A percentile compares a stretch with the other conserved stretches of the same genome.
Evolutionary conservation across 2,797 vertebrate species (phyloP).

Genomic region (Zenarchopterus dispar): DNA sequence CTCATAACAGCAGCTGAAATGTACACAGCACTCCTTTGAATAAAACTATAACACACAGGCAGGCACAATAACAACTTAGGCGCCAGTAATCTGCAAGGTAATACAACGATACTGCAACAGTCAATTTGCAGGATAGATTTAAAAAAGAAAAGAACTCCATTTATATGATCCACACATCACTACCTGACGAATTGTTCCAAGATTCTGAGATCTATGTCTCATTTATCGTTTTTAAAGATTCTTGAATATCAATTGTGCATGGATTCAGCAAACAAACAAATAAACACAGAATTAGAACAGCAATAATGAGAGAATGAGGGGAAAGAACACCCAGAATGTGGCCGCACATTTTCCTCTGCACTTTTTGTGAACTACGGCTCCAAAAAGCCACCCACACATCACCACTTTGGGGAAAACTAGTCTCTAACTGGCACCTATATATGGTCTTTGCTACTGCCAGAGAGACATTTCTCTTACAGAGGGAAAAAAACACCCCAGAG

Average conservation of each 20-base stretch:
- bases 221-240: no score
- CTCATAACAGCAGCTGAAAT: conserved; percentile 64
- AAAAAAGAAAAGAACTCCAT: no score
- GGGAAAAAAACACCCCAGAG: conserved; percentile 61
- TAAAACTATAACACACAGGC: conserved; percentile 35
- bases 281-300: conserved; percentile 39
- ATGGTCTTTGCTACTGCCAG: conserved; percentile 80
- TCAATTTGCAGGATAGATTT: no score
- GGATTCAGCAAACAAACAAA: no score
- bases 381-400: conserved; percentile 82
- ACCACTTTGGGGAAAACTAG: conserved; percentile 74
- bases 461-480: conserved; percentile 73
- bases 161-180: no score
- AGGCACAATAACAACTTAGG: no score
- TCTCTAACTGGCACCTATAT: conserved; percentile 84
- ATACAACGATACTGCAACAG: no score
- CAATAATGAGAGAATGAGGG: conserved; percentile 38
- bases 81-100: no score
- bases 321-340: conserved; percentile 65
- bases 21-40: conserved; percentile 52
- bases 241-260: no score
- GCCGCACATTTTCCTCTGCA: conserved; percentile 72
- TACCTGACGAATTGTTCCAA: no score
- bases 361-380: conserved; percentile 71
- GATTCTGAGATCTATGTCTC: no score